Base-by-base conservation (phyloP, 2,888 invertebrate genomes). In the Leptothorax acervorum region DNA sequence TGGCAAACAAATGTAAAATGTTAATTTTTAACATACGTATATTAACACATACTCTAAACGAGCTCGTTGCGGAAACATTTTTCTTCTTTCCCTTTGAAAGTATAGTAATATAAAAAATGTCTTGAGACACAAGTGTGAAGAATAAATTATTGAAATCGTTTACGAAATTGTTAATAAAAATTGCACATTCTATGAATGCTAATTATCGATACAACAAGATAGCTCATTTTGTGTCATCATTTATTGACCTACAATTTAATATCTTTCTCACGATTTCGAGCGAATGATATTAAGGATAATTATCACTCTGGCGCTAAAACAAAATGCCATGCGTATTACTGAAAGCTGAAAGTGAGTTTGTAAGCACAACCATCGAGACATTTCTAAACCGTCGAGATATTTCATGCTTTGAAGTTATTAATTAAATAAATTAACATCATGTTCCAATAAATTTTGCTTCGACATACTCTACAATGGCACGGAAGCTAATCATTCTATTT, bases 271-370 rank as follows among this genome's bases (percentile, higher is more conserved):
- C 3, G n/a, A 31, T 71, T 71, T 1, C 8, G 18, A 55, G 1
- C 11, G 12, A 42, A 23, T 42, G 8, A 71, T 12, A 60, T 62
- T 73, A 35, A 73, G 11, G 5, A 55, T 23, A 65, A 18, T 60
- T 70, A 18, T 73, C 35, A 15, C 9, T 18, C 1, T 28, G 8
- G 2, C 9, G 15, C n/a, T 15, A 39, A 71, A 79, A 60, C 3
- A 53, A 57, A 48, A 48, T 73, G 23, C 18, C 6, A 42, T n/a
- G 51, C 57, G 39, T 51, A 35, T 28, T 63, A 62, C 84, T 82
- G 39, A 66, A 84, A 89, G 87, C 84, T 82, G 35, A 66, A 84
- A 89, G 87, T 86, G 78, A 85, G 86, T 86, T 89, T 86, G 84
- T 90, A 90, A 91, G 85, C 84, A 82, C 73, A 68, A 85, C 78